Evolutionary conservation across 2,888 invertebrate species (phyloP), one percentile per base, ranked within the genome.

Genomic region (Hipparchia semele): DNA sequence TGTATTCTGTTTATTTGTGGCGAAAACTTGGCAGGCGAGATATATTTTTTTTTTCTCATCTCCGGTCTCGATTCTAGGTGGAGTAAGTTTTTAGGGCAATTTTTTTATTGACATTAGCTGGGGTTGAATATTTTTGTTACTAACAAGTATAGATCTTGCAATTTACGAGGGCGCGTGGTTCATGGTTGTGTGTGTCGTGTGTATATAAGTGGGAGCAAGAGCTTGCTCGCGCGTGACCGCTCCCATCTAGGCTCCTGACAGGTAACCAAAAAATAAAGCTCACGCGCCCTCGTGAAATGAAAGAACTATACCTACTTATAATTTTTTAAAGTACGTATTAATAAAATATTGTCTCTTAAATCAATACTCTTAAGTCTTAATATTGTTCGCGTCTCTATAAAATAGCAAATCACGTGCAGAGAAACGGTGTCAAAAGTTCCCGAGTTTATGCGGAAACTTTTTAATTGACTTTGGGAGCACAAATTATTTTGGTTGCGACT

Each of bases 381-480:
- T 58, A 23, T 13, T 65, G 53, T 53, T 10, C 53, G 9, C 12
- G 33, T 23, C 0, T 10, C 58, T 58, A 58, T 1, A 53, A 13
- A 64, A 64, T 10, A 9, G 23, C 51, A 65, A 53, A 65, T 65
- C 53, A 53, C 65, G 65, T 53, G n/a, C 10, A 65, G 33, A 51
- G 51, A 51, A 53, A 53, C 53, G 65, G 65, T 33, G 33, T 53
- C 23, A 23, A 6, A 51, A 53, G 51, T 65, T 33, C 33, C 33
- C 33, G 6, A 33, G 12, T 64, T 64, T 67, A 65, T 65, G 71
- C 76, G 73, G 71, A 79, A 86, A 84, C 81, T 86, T 85, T 84
- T 80, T 85, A 85, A 86, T 86, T 83, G 81, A 83, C 82, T 85
- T 84, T 72, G 72, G 75, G 77, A 81, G 73, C 65, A 65, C 51